These are phyloP conservation scores for Belgica antarctica DNA, from an alignment of 2,888 invertebrate species.

Conservation along the genomic window DNA sequence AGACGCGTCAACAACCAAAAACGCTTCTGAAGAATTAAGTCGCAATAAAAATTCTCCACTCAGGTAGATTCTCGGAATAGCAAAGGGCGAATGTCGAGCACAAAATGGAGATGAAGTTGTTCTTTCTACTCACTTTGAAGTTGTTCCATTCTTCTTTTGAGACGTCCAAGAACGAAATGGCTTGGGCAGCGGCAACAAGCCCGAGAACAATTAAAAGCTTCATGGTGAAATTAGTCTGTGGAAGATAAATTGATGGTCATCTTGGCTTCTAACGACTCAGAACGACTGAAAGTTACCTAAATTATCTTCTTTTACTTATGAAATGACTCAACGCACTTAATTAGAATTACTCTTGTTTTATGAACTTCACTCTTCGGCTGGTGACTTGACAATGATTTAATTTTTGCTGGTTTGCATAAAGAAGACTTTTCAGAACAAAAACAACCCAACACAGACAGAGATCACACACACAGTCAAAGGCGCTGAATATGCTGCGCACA, in stretches of 20 bases:
- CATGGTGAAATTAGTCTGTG: slow-evolving; percentile 52
- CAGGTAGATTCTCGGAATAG: not conserved
- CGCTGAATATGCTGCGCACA: no score
- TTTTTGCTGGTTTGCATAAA: no score
- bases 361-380: slow-evolving; percentile 1
- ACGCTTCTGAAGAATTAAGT: slow-evolving; percentile 3
- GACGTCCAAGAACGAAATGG: slow-evolving; percentile 70
- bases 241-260: no score
- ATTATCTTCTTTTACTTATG: not conserved
- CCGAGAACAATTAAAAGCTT: slow-evolving; percentile 54
- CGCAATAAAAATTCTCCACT: slow-evolving; percentile 19
- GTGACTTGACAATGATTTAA: not conserved
- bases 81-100: not conserved
- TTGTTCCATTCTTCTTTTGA: slow-evolving; percentile 74
- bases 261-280: not conserved
- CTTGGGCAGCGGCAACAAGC: slow-evolving; percentile 59
- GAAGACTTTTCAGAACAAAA: no score
- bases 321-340: not conserved
- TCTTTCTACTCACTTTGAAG: slow-evolving; percentile 65
- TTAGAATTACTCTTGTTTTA: not conserved
- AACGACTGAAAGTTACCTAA: not conserved
- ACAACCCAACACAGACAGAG: no score
- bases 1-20: not conserved
- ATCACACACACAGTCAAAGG: no score
- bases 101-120: no score